phyloP scores from a whole-genome alignment of 2,797 vertebrate genomes.

The Pygocentrus nattereri region DNA sequence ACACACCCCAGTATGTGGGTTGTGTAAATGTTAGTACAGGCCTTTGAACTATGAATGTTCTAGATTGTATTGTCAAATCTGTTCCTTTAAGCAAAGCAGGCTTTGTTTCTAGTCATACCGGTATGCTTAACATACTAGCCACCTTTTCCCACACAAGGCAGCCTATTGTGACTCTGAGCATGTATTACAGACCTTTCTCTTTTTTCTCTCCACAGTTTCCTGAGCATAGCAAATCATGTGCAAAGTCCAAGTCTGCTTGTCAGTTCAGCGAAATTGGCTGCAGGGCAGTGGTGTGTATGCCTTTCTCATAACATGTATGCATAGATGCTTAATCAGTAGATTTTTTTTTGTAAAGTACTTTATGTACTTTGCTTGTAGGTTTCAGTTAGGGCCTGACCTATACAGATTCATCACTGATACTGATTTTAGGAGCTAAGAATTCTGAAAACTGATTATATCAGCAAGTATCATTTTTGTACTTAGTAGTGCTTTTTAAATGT shows the following conservation, averaged over 20 bases:
- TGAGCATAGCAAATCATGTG: conserved; percentile 87
- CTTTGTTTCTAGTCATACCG: background rate
- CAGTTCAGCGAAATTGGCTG: conserved; percentile 90
- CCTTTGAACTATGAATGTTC: background rate
- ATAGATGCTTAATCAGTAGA: background rate
- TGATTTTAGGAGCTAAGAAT: background rate
- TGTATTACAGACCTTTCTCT: background rate
- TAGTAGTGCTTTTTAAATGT: background rate
- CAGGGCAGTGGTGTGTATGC: conserved; percentile 77
- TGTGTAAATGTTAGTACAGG: background rate
- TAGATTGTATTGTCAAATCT: background rate
- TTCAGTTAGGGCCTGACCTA: no score
- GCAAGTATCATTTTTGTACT: background rate
- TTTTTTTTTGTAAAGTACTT: background rate
- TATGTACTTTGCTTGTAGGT: no score
- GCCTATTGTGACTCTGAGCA: background rate
- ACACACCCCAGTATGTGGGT: background rate
- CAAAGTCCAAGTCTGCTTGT: conserved; percentile 86
- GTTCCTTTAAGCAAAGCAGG: background rate
- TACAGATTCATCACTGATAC: no score
- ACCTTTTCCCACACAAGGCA: background rate
- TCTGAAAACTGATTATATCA: background rate
- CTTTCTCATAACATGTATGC: background rate
- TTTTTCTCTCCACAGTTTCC: conserved; percentile 79
- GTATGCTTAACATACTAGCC: background rate